These are phyloP conservation scores for Chloroceryle inda DNA, from an alignment of 2,797 vertebrate species.

Conservation along the genomic window DNA sequence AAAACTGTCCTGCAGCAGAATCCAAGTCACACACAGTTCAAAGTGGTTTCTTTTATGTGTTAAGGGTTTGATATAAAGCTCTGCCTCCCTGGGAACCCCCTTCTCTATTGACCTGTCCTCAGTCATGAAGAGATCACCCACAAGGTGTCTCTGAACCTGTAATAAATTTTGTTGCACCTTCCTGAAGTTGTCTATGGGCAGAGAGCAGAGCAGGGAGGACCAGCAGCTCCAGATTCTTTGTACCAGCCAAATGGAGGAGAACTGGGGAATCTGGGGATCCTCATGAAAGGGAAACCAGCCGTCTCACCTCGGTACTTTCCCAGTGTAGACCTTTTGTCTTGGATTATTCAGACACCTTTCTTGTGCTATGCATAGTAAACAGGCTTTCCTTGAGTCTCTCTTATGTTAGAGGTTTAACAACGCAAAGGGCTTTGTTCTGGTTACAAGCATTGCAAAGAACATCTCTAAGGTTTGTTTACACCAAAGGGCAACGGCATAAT, in stretches of 20 bases:
- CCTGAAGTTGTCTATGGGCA: neutral
- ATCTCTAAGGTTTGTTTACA: constrained; percentile 62
- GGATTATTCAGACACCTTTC: constrained; percentile 42
- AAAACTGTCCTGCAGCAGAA: neutral
- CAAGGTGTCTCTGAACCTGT: neutral
- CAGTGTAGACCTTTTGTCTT: constrained; percentile 43
- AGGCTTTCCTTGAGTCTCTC: constrained; percentile 43
- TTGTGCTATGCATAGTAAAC: constrained; percentile 50
- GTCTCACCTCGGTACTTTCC: constrained; percentile 41
- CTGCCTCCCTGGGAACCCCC: neutral
- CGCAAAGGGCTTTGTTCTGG: constrained; percentile 64
- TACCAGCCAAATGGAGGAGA: neutral
- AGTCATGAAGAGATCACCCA: neutral
- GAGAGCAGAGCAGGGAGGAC: constrained; percentile 24
- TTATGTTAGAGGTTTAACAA: constrained; percentile 41
- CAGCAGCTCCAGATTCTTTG: neutral
- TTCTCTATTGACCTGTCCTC: neutral
- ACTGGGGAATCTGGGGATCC: neutral
- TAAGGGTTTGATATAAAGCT: neutral
- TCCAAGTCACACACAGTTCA: neutral
- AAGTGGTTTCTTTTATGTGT: neutral
- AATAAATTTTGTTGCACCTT: neutral
- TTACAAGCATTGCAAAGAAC: constrained; percentile 38
- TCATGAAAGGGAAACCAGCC: constrained; percentile 43
- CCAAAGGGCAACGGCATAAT: constrained; percentile 67